Percentiles rank a stretch among this genome's conserved stretches.
Conservation (phyloP, 2,797 vertebrate species). For the Myotis myotis region DNA sequence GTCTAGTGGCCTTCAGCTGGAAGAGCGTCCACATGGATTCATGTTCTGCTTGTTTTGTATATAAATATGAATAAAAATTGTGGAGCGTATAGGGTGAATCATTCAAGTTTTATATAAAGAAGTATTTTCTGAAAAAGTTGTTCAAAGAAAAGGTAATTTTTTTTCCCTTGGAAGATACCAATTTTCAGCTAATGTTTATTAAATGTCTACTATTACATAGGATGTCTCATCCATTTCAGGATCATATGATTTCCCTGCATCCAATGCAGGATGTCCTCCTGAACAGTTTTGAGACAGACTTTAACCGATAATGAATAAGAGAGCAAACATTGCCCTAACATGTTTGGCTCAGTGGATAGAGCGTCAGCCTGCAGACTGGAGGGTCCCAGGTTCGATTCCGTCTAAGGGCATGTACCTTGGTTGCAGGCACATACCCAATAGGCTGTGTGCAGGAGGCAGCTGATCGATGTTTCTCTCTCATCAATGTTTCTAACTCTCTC, state of each 20-base stretch:
- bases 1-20: neutral
- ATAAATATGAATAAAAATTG: neutral
- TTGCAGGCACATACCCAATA: no score
- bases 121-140: neutral
- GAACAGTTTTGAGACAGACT: no score
- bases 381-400: no score
- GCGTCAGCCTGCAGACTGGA: no score
- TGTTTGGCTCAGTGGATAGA: no score
- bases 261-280: neutral
- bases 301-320: no score
- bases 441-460: no score
- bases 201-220: neutral
- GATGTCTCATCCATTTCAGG: neutral
- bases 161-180: neutral
- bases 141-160: neutral
- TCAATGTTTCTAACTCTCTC: no score
- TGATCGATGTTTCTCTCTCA: no score
- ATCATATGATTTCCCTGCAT: neutral
- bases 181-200: neutral
- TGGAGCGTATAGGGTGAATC: fast-evolving
- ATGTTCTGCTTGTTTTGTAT: neutral
- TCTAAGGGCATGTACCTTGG: no score
- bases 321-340: no score
- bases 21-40: fast-evolving
- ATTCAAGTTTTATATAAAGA: neutral